These are phyloP conservation scores for Parasteatoda lunata DNA, from an alignment of 2,888 invertebrate genomes.

Conservation along the genomic window DNA sequence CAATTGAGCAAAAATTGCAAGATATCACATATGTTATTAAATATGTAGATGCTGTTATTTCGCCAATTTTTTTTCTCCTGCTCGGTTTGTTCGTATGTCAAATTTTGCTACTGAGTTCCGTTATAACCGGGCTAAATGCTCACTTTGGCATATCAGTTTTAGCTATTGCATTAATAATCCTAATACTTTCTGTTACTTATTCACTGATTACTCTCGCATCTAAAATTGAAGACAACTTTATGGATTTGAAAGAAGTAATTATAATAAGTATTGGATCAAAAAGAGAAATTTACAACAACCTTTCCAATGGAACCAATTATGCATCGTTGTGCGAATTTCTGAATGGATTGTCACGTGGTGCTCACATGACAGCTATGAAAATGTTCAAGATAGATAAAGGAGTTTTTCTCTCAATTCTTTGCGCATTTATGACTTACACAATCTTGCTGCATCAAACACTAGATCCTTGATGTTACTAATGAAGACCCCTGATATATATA, in stretches of 20 bases:
- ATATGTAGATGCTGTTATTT: neutral
- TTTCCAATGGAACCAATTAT: neutral
- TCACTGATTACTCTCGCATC: conserved; percentile 6
- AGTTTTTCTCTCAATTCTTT: conserved; percentile 20
- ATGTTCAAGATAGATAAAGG: conserved; percentile 30
- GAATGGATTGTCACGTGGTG: neutral
- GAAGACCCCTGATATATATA: too few relatives aligned
- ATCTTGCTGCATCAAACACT: conserved; percentile 7
- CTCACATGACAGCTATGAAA: conserved; percentile 40
- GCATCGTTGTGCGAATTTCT: neutral
- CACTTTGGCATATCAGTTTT: neutral
- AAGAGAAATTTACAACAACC: neutral
- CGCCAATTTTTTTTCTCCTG: conserved; percentile 11
- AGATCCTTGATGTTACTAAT: too few relatives aligned
- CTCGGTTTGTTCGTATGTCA: conserved; percentile 6
- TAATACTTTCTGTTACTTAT: neutral
- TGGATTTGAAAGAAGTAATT: conserved; percentile 1
- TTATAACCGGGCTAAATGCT: neutral
- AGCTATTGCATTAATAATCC: neutral
- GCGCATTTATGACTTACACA: conserved; percentile 36
- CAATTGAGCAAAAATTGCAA: neutral
- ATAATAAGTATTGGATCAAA: neutral
- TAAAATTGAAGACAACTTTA: conserved; percentile 2
- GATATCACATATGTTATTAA: neutral
- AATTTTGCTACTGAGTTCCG: conserved; percentile 6